These are phyloP conservation scores for Eupristina koningsbergeri DNA, from an alignment of 1,140 invertebrate species.

Conservation along the genomic window DNA sequence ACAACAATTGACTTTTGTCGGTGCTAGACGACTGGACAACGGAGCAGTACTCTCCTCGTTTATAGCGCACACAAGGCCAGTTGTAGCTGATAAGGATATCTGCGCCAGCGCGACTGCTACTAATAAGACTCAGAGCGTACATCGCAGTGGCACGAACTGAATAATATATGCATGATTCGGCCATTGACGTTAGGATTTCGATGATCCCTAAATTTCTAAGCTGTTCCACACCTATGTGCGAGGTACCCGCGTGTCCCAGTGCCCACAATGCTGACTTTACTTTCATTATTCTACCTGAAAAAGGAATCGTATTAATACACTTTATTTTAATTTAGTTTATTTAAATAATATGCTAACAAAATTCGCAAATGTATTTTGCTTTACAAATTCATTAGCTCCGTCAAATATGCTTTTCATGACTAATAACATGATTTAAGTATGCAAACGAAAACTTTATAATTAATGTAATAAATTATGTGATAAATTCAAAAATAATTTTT, in stretches of 20 bases:
- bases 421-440: no score
- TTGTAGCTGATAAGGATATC: slow-evolving; percentile 80
- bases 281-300: slow-evolving; percentile 75
- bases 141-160: slow-evolving; percentile 91
- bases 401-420: no score
- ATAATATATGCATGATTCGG: slow-evolving; percentile 85
- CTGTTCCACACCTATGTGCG: slow-evolving; percentile 81
- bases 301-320: neutral
- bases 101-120: slow-evolving; percentile 86
- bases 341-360: no score
- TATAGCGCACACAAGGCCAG: slow-evolving; percentile 88
- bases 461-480: no score
- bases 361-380: no score
- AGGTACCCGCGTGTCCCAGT: slow-evolving; percentile 86
- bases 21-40: slow-evolving; percentile 74
- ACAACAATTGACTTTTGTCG: slow-evolving; percentile 62
- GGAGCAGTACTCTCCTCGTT: slow-evolving; percentile 88
- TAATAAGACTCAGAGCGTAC: slow-evolving; percentile 88
- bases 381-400: no score
- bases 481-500: no score
- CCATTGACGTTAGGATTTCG: slow-evolving; percentile 79
- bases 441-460: no score
- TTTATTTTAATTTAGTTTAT: no score
- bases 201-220: slow-evolving; percentile 78
- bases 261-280: slow-evolving; percentile 94